These are phyloP conservation scores for Cyanistes caeruleus DNA, from an alignment of 2,113 vertebrate genomes.

Conservation along the genomic window DNA sequence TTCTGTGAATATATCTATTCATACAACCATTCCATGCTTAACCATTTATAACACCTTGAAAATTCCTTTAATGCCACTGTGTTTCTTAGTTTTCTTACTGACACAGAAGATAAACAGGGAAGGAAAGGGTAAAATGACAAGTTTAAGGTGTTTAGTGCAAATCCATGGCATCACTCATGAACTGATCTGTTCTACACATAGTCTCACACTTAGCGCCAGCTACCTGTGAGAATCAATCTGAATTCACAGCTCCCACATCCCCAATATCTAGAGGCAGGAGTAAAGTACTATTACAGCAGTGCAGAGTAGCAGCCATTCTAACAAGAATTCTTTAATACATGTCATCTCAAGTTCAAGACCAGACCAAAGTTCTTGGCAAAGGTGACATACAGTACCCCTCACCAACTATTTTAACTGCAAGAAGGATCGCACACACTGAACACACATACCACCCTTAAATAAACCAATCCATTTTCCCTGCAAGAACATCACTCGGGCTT, in stretches of 20 bases:
- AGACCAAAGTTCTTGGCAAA: background rate
- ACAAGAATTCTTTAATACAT: background rate
- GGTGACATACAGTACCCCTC: background rate
- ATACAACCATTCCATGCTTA: background rate
- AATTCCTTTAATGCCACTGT: background rate
- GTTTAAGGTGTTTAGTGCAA: background rate
- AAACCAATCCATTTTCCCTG: fast-evolving
- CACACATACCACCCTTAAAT: fast-evolving
- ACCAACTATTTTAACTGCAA: background rate
- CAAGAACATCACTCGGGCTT: fast-evolving
- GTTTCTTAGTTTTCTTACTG: background rate
- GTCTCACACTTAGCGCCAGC: background rate
- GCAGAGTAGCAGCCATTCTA: background rate
- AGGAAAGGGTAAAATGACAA: background rate
- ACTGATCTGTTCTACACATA: fast-evolving
- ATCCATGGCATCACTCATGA: fast-evolving
- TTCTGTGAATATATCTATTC: background rate
- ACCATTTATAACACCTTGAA: too few species aligned
- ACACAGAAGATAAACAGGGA: fast-evolving
- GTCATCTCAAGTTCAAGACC: background rate
- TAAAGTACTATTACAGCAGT: fast-evolving
- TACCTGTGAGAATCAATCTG: background rate
- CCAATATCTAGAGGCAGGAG: background rate
- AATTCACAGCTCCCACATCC: background rate
- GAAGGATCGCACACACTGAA: too few species aligned